Evolutionary conservation across 2,797 vertebrate species (phyloP), one percentile per base, ranked within the genome.

Genomic region (Cyclura pinguis): DNA sequence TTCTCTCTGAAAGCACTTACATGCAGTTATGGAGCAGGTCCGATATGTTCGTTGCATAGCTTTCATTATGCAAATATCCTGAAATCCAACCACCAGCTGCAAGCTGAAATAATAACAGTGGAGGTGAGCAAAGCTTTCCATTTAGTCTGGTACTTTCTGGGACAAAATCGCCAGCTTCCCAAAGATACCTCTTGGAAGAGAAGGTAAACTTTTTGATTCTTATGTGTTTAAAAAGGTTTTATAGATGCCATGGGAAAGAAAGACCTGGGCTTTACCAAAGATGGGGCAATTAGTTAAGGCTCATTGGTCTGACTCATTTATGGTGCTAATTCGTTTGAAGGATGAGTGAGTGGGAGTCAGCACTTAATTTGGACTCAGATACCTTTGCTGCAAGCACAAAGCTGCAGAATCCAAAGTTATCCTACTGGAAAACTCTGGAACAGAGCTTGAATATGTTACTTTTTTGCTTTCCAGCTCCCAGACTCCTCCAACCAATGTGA

Each of bases 121-220:
- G 62, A 59, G 57, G 2, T 85, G 67, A 35, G 47, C 8, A 67
- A 62, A 29, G 64, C 50, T 84, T 87, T 84, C 90, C 69, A 57
- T 59, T 87, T 87, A 91, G 80, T 47, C 27, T 77, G 80, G 42
- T 76, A 69, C 42, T 10, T 77, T 84, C 13, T 55, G 47, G 10
- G 47, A 87, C 27, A 78, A 55, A 77, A 85, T 6, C 18, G 50
- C 47, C 80, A 87, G 80, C 67, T 69, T n/a, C 24, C 38, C 35
- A 12, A 38, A 78, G 73, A 47, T 6, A 24, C 50, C 27, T 52
- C 80, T 74, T 87, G 69, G 69, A 77, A 82, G 80, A n/a, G 50
- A 87, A 84, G 85, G 80, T 91, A 76, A 90, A 87, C 10, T n/a
- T 57, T 87, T 86, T 14, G 27, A 22, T 84, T 84, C 57, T 76